Conservation (phyloP, 2,797 vertebrate species). For the Coranthus polyacanthus region DNA sequence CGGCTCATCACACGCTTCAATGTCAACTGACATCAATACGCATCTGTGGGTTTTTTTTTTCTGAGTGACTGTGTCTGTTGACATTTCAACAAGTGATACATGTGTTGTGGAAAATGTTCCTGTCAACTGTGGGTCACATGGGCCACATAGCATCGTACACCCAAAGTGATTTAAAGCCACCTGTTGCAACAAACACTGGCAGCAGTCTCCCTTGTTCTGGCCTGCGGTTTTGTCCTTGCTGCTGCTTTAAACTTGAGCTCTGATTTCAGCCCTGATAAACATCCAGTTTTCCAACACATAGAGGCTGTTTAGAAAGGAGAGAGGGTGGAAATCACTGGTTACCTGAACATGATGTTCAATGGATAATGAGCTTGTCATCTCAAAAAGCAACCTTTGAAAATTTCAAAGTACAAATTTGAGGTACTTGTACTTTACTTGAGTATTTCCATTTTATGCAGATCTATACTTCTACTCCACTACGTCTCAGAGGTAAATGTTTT, state of each 20-base stretch:
- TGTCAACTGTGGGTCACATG: constrained; percentile 25
- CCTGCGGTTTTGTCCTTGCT: constrained; percentile 10
- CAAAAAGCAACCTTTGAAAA: no score
- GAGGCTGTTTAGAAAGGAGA: constrained; percentile 1
- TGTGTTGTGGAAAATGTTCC: constrained; percentile 48
- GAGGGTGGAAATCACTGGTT: neutral
- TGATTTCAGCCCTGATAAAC: constrained; percentile 38
- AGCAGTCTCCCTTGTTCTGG: constrained; percentile 7
- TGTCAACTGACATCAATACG: constrained; percentile 15
- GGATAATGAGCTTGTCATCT: no score
- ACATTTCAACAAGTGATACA: constrained; percentile 22
- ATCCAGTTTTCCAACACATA: constrained; percentile 36
- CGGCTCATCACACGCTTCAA: neutral
- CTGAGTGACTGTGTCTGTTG: neutral
- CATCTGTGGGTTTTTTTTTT: constrained; percentile 10
- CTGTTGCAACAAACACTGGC: constrained; percentile 31
- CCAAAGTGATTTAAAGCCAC: constrained; percentile 26
- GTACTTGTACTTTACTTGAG: no score
- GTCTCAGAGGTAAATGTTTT: no score
- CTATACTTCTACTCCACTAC: no score
- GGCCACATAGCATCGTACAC: neutral
- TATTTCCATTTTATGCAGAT: no score
- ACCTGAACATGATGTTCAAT: neutral
- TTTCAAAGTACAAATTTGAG: no score
- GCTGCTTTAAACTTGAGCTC: constrained; percentile 31